Percentiles rank a stretch among this genome's conserved stretches.
Conservation (phyloP, 2,888 invertebrate genomes). For the Nebria salina region DNA sequence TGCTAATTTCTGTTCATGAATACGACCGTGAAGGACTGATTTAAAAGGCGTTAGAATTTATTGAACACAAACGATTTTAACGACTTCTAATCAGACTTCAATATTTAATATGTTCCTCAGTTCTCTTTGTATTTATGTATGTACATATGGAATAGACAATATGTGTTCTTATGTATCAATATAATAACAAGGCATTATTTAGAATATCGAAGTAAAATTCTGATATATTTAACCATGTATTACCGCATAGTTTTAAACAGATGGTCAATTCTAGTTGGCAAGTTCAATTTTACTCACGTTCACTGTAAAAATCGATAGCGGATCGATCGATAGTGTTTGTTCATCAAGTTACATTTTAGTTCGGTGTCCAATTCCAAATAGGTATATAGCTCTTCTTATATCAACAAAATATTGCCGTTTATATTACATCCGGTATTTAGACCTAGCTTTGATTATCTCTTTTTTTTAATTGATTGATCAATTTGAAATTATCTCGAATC, state of each 20-base stretch:
- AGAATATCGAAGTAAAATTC: neutral
- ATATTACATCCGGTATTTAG: neutral
- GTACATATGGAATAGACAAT: neutral
- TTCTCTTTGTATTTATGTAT: neutral
- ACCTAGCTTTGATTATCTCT: neutral
- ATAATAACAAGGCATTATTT: neutral
- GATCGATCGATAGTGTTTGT: neutral
- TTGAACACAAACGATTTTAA: conserved; percentile 28
- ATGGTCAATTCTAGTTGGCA: neutral
- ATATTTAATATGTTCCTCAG: neutral
- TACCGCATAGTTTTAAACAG: neutral
- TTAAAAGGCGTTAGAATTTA: conserved; percentile 21
- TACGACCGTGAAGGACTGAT: conserved; percentile 30
- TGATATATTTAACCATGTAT: neutral
- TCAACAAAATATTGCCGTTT: neutral
- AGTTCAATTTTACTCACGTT: neutral
- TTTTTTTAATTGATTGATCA: neutral
- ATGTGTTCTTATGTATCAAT: neutral
- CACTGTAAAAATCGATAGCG: neutral
- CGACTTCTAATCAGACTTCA: conserved; percentile 10
- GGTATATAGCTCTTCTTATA: neutral
- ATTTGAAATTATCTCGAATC: neutral
- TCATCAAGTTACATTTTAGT: neutral
- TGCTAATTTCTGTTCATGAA: conserved; percentile 21
- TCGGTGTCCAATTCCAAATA: neutral